Evolutionary conservation across 2,888 invertebrate genomes (phyloP), one percentile per base, ranked within the genome.

Genomic region (Zygogramma bicolorata): DNA sequence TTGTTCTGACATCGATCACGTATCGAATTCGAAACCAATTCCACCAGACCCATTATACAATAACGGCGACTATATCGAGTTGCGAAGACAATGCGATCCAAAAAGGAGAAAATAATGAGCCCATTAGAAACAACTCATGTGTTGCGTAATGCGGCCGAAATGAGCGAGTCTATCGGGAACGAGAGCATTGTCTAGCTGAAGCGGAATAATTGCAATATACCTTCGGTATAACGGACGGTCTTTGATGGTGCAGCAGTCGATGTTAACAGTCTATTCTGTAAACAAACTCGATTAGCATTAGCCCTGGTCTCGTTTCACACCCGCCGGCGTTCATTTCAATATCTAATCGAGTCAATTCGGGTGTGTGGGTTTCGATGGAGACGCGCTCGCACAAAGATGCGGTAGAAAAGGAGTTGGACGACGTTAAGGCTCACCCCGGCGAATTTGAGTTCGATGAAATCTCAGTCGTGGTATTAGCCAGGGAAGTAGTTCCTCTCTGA

Each of bases 211-310:
- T 76, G 79, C 79, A 78, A 81, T 81, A 80, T 80, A 82, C 81
- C 80, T 80, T 79, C 77, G 74, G 75, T 78, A 73, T 65, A 76
- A 77, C 75, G 77, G 53, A 53, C 75, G 76, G 80, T 82, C 84
- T 83, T 83, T 83, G 83, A 83, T 81, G 81, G 78, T 80, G 79
- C 79, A 65, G 65, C 76, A 83, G 81, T 81, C 78, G 81, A 83
- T 80, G 82, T 82, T 83, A 84, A 84, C 84, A 84, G 84, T 80
- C 84, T 84, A 84, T 84, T 85, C 83, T 84, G 82, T 82, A 84
- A 85, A 84, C 83, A 83, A 84, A 85, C 84, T 81, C 80, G 81
- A 85, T 85, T 85, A 85, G 81, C 81, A 84, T 83, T 83, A 83
- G 82, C 83, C n/a, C 81, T 80, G 82, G 82, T 83, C 82, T 83